Conservation (phyloP, 2,113 vertebrate species). For the Andinoacara biseriatus region DNA sequence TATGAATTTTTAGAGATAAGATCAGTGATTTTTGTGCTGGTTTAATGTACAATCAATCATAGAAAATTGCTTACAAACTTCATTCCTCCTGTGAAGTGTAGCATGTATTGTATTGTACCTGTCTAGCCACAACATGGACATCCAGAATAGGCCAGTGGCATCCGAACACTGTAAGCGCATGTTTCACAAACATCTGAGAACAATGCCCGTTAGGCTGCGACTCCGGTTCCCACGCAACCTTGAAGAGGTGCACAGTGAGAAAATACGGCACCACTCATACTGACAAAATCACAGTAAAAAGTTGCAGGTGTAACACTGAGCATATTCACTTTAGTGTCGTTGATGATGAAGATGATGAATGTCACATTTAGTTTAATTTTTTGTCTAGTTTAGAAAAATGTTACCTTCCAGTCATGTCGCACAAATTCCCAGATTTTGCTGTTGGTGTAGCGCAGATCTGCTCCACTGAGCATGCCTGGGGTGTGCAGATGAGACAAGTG, state of each 20-base stretch:
- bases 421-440: constrained; percentile 81
- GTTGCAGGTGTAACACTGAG: background rate
- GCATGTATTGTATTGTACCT: constrained; percentile 70
- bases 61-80: background rate
- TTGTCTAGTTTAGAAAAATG: background rate
- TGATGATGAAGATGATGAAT: background rate
- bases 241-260: constrained; percentile 5
- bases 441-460: constrained; percentile 80
- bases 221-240: constrained; percentile 84
- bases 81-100: background rate
- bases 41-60: background rate
- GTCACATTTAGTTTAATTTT: background rate
- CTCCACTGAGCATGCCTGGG: constrained; percentile 76
- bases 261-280: background rate
- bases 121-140: constrained; percentile 79
- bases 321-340: background rate
- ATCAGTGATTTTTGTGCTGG: background rate
- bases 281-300: background rate
- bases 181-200: constrained; percentile 81
- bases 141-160: constrained; percentile 77
- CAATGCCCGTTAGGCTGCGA: constrained; percentile 81
- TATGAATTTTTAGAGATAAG: background rate
- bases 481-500: constrained; percentile 83
- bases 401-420: constrained; percentile 83
- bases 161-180: constrained; percentile 78